phyloP scores from a whole-genome alignment of 2,888 invertebrate genomes.

The Hydrotaea diabolus region DNA sequence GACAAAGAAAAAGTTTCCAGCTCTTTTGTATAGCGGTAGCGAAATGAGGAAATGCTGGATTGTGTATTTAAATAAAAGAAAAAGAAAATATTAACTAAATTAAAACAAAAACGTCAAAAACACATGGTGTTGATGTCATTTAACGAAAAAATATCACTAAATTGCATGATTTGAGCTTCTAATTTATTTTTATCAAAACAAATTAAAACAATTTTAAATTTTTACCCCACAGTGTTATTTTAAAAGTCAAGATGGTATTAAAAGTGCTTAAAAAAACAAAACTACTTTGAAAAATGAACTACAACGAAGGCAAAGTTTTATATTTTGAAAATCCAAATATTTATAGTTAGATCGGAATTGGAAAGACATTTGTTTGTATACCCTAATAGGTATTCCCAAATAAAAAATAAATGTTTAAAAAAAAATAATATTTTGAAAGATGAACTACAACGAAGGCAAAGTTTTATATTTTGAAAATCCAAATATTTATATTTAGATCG shows the following conservation, averaged over 20 bases:
- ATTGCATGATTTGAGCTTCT: slow-evolving; percentile 49
- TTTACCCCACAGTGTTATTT: slow-evolving; percentile 30
- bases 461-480: too few species aligned
- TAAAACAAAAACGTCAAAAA: slow-evolving; percentile 32
- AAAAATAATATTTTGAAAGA: too few species aligned
- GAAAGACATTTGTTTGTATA: too few species aligned
- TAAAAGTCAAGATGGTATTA: slow-evolving; percentile 49
- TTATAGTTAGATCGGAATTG: too few species aligned
- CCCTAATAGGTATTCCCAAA: too few species aligned
- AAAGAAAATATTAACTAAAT: slow-evolving; percentile 34
- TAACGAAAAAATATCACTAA: background rate
- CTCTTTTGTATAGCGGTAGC: slow-evolving; percentile 74
- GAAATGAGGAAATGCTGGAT: slow-evolving; percentile 80
- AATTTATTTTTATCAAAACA: slow-evolving; percentile 1
- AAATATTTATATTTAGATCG: too few species aligned
- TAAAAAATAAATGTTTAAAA: too few species aligned
- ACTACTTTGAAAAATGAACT: background rate
- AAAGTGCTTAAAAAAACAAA: background rate
- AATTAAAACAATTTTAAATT: slow-evolving; percentile 13
- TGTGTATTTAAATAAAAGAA: slow-evolving; percentile 58
- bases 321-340: too few species aligned
- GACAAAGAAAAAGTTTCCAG: slow-evolving; percentile 30
- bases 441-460: too few species aligned
- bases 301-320: too few species aligned
- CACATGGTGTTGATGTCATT: slow-evolving; percentile 5